These are phyloP conservation scores for Drosophila flavopinicola DNA, from an alignment of 2,888 invertebrate species.

Conservation along the genomic window DNA sequence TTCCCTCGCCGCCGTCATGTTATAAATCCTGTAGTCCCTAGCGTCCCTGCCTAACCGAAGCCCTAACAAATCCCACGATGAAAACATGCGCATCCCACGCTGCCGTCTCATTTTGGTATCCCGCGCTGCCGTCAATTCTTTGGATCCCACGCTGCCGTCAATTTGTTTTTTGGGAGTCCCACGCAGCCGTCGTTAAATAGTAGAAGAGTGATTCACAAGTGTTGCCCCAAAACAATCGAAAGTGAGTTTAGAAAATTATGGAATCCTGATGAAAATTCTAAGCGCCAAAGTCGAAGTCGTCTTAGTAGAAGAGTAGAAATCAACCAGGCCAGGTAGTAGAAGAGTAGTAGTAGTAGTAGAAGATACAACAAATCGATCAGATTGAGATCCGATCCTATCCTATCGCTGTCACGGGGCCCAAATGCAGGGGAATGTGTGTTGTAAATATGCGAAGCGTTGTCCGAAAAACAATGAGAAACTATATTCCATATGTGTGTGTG, in stretches of 20 bases:
- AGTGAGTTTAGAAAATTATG: slow-evolving; percentile 7
- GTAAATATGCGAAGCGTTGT: slow-evolving; percentile 28
- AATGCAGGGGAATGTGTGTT: slow-evolving; percentile 43
- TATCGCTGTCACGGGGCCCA: slow-evolving; percentile 41
- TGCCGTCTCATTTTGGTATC: slow-evolving; percentile 47
- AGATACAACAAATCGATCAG: slow-evolving; percentile 32
- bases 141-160: slow-evolving; percentile 71
- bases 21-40: slow-evolving; percentile 57
- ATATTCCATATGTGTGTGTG: slow-evolving; percentile 27
- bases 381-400: slow-evolving; percentile 39
- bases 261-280: slow-evolving; percentile 38
- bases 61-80: slow-evolving; percentile 71
- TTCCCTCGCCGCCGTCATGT: slow-evolving; percentile 63
- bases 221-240: slow-evolving; percentile 25
- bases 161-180: slow-evolving; percentile 15
- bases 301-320: slow-evolving; percentile 33
- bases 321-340: slow-evolving; percentile 7
- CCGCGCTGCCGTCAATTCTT: slow-evolving; percentile 53
- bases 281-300: slow-evolving; percentile 24
- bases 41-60: slow-evolving; percentile 71
- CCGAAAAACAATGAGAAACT: slow-evolving; percentile 33
- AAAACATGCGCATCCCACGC: slow-evolving; percentile 39
- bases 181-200: slow-evolving; percentile 31
- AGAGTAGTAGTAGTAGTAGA: slow-evolving; percentile 25
- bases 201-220: slow-evolving; percentile 8